A percentile compares a stretch with the other conserved stretches of the same genome.
phyloP scores from a whole-genome alignment of 2,797 vertebrate species.

The Chromobotia macracanthus region DNA sequence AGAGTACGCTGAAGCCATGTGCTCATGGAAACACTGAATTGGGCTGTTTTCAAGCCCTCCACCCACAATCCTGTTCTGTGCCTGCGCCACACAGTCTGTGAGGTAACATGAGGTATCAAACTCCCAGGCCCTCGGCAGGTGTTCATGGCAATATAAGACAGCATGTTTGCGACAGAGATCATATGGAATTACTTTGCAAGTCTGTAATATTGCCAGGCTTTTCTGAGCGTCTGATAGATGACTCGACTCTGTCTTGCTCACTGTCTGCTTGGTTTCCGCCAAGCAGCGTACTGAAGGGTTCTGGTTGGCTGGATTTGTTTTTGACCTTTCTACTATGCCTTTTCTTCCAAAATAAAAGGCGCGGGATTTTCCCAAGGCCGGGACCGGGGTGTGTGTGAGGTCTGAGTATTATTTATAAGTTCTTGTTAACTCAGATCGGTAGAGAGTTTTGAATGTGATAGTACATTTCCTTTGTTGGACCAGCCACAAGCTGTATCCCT shows the following conservation, averaged over 20 bases:
- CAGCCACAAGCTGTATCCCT: constrained; percentile 16
- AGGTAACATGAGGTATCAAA: constrained; percentile 47
- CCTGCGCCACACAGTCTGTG: constrained; percentile 46
- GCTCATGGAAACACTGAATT: constrained; percentile 57
- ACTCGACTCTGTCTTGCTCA: constrained; percentile 52
- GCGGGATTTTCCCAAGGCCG: constrained; percentile 49
- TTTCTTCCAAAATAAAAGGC: constrained; percentile 53
- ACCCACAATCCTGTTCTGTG: constrained; percentile 21
- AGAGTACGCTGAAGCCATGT: constrained; percentile 42
- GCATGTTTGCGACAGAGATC: constrained; percentile 41
- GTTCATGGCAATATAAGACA: constrained; percentile 40
- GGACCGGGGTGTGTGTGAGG: constrained; percentile 39
- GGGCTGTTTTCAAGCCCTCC: constrained; percentile 29
- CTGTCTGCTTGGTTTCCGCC: constrained; percentile 60
- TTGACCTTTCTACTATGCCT: constrained; percentile 27
- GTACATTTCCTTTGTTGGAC: constrained; percentile 45
- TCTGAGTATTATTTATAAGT: constrained; percentile 47
- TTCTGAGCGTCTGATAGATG: constrained; percentile 44
- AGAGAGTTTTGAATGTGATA: constrained; percentile 50
- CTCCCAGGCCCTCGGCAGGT: constrained; percentile 29
- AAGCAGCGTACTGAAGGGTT: constrained; percentile 48
- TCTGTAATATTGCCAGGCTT: constrained; percentile 37
- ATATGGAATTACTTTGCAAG: constrained; percentile 40
- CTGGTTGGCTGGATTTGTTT: constrained; percentile 50
- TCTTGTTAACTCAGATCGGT: constrained; percentile 26